Percentiles rank a stretch among this genome's conserved stretches.
phyloP scores from a whole-genome alignment of 2,797 vertebrate genomes.

The Gymnoscopelus microlampas region DNA sequence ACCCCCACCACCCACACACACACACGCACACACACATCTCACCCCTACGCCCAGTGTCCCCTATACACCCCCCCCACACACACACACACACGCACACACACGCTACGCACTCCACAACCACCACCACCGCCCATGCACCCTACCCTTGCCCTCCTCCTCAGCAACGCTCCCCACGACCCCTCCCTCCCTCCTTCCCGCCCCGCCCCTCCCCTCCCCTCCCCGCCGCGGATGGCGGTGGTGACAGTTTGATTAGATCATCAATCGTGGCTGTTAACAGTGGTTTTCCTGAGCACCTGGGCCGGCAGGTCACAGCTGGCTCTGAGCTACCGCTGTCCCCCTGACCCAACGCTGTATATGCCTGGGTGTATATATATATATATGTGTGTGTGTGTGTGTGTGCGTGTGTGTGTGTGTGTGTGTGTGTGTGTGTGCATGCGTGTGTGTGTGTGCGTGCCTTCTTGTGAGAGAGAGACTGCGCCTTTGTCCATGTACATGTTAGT shows the following conservation, averaged over 20 bases:
- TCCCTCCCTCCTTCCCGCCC: conserved; percentile 19
- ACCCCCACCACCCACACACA: conserved; percentile 41
- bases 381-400: conserved; percentile 29
- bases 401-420: conserved; percentile 18
- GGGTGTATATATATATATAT: conserved; percentile 30
- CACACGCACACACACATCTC: background rate
- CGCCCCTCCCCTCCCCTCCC: conserved; percentile 25
- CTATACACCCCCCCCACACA: conserved; percentile 5
- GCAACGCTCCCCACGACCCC: background rate
- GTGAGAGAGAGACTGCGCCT: background rate
- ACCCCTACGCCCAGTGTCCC: background rate
- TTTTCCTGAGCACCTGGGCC: conserved; percentile 99
- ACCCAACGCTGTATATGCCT: conserved; percentile 73
- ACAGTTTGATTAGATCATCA: conserved; percentile 99
- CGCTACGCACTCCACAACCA: no score
- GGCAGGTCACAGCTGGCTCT: conserved; percentile 96
- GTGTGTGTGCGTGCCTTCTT: background rate
- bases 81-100: no score
- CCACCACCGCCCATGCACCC: no score
- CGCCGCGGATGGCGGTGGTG: conserved; percentile 91
- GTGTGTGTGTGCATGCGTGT: background rate
- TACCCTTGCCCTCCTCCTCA: no score
- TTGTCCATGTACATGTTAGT: conserved; percentile 23
- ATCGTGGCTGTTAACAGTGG: conserved; percentile 98
- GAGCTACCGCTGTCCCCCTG: conserved; percentile 93